Evolutionary conservation across 2,113 vertebrate genomes (phyloP).

Genomic region (Sceloporus undulatus): DNA sequence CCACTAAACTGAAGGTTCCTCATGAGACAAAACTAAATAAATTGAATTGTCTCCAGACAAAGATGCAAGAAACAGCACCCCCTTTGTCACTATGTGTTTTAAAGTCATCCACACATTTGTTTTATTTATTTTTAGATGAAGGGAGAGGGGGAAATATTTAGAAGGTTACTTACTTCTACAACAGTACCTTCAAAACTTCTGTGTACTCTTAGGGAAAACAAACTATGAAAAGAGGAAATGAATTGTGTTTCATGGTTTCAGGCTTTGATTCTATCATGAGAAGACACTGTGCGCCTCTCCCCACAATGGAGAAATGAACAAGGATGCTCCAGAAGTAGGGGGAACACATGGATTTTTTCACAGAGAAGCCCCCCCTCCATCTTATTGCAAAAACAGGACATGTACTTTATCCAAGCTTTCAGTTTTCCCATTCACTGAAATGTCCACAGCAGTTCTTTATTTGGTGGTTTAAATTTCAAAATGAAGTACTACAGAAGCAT

Average conservation of each 20-base stretch:
- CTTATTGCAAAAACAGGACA: no score
- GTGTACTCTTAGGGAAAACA: neutral
- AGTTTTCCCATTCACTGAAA: neutral
- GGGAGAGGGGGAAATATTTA: neutral
- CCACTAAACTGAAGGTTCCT: slow-evolving; percentile 1
- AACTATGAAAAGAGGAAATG: neutral
- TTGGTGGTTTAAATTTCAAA: neutral
- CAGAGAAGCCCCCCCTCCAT: neutral
- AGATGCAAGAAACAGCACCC: neutral
- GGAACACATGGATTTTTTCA: neutral
- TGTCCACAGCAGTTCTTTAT: neutral
- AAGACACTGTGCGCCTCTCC: neutral
- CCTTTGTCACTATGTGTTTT: neutral
- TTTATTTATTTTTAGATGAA: neutral
- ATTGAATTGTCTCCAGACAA: neutral
- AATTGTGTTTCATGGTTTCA: neutral
- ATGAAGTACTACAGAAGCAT: neutral
- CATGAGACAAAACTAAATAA: neutral
- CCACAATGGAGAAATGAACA: neutral
- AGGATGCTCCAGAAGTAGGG: neutral
- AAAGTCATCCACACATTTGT: neutral
- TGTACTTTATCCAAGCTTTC: neutral
- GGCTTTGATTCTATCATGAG: neutral
- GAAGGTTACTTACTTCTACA: neutral
- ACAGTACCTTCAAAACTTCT: neutral